A percentile compares a stretch with the other conserved stretches of the same genome.
Evolutionary conservation across 2,113 vertebrate species (phyloP).

Genomic region (Tricholaema leucomelas): DNA sequence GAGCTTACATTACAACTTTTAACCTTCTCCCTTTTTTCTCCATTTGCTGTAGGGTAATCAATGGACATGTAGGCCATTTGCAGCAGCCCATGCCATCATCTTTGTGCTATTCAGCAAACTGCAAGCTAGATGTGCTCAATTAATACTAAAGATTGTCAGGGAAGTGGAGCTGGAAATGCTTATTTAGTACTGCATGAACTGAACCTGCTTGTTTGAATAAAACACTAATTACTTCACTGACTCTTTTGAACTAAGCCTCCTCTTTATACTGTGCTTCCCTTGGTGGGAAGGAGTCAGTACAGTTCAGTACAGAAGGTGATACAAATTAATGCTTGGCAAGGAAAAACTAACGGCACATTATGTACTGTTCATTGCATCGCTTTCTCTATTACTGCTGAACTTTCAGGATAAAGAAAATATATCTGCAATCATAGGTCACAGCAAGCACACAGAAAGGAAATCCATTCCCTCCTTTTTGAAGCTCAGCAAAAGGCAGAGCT

Average conservation of each 20-base stretch:
- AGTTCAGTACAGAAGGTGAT: background rate
- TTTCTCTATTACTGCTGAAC: background rate
- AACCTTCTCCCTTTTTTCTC: background rate
- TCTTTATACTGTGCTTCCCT: background rate
- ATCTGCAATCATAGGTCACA: background rate
- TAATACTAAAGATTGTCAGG: constrained; percentile 4
- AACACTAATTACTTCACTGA: constrained; percentile 26
- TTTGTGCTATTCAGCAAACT: constrained; percentile 20
- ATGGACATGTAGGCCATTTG: background rate
- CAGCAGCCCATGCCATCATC: constrained; percentile 5
- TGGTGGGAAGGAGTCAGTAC: background rate
- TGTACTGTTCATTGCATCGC: background rate
- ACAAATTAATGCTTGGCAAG: background rate
- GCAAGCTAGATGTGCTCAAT: background rate
- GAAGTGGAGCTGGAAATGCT: constrained; percentile 28
- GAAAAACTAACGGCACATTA: background rate
- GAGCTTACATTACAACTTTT: constrained; percentile 14
- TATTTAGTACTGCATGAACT: constrained; percentile 13
- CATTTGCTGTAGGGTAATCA: constrained; percentile 6
- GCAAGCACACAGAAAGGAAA: constrained; percentile 15
- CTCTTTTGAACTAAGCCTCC: background rate
- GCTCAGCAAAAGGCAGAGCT: background rate
- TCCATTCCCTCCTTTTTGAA: background rate
- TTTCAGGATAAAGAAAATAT: constrained; percentile 4
- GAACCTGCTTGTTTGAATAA: constrained; percentile 39